phyloP scores from a whole-genome alignment of 2,797 vertebrate species.

The Halcyon leucocephala region DNA sequence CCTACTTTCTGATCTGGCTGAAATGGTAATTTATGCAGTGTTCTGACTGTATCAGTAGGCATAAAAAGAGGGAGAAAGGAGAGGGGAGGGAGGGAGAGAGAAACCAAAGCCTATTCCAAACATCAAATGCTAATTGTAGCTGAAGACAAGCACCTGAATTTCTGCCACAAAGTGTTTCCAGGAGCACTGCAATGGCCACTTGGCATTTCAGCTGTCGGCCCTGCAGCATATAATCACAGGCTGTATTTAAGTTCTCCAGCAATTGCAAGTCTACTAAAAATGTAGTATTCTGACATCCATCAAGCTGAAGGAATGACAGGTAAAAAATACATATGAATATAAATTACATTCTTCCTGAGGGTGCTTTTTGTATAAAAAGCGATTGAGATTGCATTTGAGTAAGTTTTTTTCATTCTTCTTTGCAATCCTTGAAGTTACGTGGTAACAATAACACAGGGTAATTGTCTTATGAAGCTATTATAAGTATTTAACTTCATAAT shows the following conservation, averaged over 20 bases:
- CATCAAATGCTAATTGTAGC: slow-evolving; percentile 57
- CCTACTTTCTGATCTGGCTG: slow-evolving; percentile 12
- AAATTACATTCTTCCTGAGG: slow-evolving; percentile 30
- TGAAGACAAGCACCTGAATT: slow-evolving; percentile 53
- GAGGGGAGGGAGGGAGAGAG: background rate
- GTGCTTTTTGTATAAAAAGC: slow-evolving; percentile 40
- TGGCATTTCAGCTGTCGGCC: slow-evolving; percentile 47
- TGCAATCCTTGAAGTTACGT: background rate
- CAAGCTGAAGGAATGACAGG: slow-evolving; percentile 60
- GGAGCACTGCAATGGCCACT: background rate
- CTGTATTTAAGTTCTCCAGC: slow-evolving; percentile 51
- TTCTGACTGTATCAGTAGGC: slow-evolving; percentile 12
- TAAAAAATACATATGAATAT: slow-evolving; percentile 51
- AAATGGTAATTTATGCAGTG: slow-evolving; percentile 32
- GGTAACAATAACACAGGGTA: slow-evolving; percentile 3
- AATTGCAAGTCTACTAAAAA: slow-evolving; percentile 62
- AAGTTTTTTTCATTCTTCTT: background rate
- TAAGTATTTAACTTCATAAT: slow-evolving; percentile 1
- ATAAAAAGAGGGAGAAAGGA: background rate
- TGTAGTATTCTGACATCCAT: slow-evolving; percentile 43
- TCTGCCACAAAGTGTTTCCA: slow-evolving; percentile 23
- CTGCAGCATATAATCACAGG: slow-evolving; percentile 53
- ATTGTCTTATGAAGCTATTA: slow-evolving; percentile 42
- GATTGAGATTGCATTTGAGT: slow-evolving; percentile 16
- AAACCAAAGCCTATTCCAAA: slow-evolving; percentile 15